Evolutionary conservation across 2,797 vertebrate genomes (phyloP).

Genomic region (Enteromius radiatus): DNA sequence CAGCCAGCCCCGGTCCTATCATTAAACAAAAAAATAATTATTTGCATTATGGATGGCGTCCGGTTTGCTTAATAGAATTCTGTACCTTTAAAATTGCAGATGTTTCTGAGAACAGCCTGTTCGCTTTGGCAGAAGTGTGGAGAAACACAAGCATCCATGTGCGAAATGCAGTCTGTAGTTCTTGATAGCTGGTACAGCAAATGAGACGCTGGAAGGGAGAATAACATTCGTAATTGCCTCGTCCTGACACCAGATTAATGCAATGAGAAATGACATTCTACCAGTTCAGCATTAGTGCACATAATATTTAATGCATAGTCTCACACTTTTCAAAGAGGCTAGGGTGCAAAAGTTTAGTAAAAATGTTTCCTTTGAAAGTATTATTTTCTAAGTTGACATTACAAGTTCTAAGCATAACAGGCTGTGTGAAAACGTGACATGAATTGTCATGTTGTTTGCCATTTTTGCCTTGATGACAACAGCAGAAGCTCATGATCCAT

Average conservation of each 20-base stretch:
- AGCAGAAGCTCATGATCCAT: background rate
- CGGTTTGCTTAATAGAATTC: background rate
- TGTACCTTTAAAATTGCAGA: slow-evolving; percentile 82
- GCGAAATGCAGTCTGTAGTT: slow-evolving; percentile 69
- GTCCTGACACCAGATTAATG: background rate
- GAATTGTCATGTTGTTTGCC: background rate
- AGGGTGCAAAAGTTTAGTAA: background rate
- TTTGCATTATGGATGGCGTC: background rate
- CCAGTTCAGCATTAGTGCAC: background rate
- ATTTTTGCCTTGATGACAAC: background rate
- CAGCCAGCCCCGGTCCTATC: background rate
- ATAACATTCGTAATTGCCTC: background rate
- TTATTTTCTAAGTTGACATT: background rate
- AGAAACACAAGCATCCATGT: slow-evolving; percentile 77
- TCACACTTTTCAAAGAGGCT: background rate
- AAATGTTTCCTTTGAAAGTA: background rate
- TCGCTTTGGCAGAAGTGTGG: slow-evolving; percentile 73
- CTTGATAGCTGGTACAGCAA: slow-evolving; percentile 69
- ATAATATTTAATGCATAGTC: background rate
- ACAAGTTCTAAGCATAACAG: background rate
- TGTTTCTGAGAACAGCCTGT: slow-evolving; percentile 67
- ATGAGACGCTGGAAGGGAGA: slow-evolving; percentile 74
- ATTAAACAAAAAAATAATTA: slow-evolving; percentile 28
- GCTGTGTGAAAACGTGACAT: background rate
- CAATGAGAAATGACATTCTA: background rate